Evolutionary conservation across 2,888 invertebrate species (phyloP).

Genomic region (Erebia palarica): DNA sequence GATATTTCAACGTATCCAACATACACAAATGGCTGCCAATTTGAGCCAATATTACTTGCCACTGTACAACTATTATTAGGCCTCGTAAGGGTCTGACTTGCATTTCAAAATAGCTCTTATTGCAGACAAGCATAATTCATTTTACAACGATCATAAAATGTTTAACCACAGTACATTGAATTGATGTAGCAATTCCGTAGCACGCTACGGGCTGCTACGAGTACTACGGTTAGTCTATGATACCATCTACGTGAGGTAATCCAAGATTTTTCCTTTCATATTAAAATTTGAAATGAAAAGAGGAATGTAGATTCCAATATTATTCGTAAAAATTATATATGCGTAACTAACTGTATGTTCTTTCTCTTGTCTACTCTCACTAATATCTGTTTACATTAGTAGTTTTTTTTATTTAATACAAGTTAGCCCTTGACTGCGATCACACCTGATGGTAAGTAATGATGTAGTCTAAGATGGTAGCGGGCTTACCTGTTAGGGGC

Average conservation of each 20-base stretch:
- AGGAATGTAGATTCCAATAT: not conserved
- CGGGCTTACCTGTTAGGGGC: too few relatives aligned
- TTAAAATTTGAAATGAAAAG: conserved; percentile 2
- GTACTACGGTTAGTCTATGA: conserved; percentile 18
- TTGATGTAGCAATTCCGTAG: conserved; percentile 29
- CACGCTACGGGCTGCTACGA: conserved; percentile 26
- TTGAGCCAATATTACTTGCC: conserved; percentile 26
- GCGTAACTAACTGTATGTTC: too few relatives aligned
- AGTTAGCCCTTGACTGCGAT: too few relatives aligned
- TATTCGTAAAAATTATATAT: too few relatives aligned
- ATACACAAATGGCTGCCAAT: conserved; percentile 32
- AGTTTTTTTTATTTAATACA: too few relatives aligned
- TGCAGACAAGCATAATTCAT: not conserved
- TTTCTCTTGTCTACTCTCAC: too few relatives aligned
- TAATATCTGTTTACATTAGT: too few relatives aligned
- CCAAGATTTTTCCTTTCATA: conserved; percentile 10
- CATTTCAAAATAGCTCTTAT: conserved; percentile 1
- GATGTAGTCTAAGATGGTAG: too few relatives aligned
- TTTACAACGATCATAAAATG: not conserved
- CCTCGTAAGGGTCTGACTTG: not conserved
- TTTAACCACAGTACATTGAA: conserved; percentile 22
- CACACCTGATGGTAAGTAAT: too few relatives aligned
- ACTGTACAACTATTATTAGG: conserved; percentile 27
- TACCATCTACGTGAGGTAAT: conserved; percentile 18
- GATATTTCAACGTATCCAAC: conserved; percentile 9